Evolutionary conservation across 2,888 invertebrate species (phyloP), one percentile per base, ranked within the genome.

Genomic region (Bhutanitis thaidina): DNA sequence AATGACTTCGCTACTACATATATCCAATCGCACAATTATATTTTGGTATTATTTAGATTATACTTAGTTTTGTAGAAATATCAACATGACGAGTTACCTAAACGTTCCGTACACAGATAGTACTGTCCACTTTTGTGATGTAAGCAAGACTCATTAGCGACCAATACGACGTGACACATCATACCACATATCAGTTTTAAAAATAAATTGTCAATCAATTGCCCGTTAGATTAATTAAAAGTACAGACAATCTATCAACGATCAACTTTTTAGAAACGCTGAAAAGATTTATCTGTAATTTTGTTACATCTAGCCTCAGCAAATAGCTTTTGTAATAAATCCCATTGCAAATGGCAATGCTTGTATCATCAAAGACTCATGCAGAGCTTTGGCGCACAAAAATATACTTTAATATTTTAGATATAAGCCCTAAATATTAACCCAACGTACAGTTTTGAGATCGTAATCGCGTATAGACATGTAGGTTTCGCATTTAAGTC

Each of bases 331-430:
- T 39, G 25, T 15, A n/a, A 47, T 29, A 43, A 37, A 49, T 58
- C 61, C 64, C 58, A 48, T 65, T 65, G 65, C 65, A 66, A 60
- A 58, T 52, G 60, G 60, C 59, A 73, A 68, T 62, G 81, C 82
- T 80, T 82, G 66, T 66, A 80, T 81, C 75, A 82, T 80, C 75
- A 58, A 60, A 54, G 58, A 60, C 57, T 60, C 59, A 68, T 68
- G 74, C 81, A 83, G 82, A 83, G 87, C 87, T 87, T 85, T 78
- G 80, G 82, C 84, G 88, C 87, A 88, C 87, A 86, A 82, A 70
- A 52, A 47, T 40, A 36, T 48, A 48, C 43, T 66, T 67, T 74
- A 74, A 72, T 66, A 61, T 74, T 76, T 71, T 64, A 87, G 86
- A 67, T 61, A 66, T 86, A 87, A 84, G 84, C 74, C 62, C 67